Evolutionary conservation across 2,888 invertebrate genomes (phyloP).

Genomic region (Rhagonycha lutea): DNA sequence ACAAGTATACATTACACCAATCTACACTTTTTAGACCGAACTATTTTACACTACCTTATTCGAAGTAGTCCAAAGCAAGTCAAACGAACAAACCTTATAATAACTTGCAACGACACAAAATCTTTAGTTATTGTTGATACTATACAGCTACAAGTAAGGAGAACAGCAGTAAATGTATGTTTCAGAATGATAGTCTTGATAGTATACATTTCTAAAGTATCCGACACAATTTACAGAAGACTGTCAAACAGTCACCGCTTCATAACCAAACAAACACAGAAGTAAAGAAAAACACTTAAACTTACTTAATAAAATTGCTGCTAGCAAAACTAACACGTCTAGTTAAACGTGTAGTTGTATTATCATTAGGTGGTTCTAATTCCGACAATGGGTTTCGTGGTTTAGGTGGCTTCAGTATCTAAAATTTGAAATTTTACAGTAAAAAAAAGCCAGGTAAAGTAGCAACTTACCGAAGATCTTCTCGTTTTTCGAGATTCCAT

Average conservation of each 20-base stretch:
- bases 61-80: too few species aligned
- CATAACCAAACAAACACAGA: neutral
- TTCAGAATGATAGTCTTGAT: too few species aligned
- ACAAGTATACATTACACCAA: too few species aligned
- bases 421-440: neutral
- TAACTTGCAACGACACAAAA: too few species aligned
- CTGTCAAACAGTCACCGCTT: neutral
- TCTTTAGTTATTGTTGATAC: too few species aligned
- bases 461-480: neutral
- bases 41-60: too few species aligned
- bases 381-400: slow-evolving; percentile 37
- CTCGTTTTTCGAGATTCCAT: neutral
- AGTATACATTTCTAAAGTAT: too few species aligned
- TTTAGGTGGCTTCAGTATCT: slow-evolving; percentile 40
- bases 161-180: too few species aligned
- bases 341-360: slow-evolving; percentile 14
- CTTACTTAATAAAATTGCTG: slow-evolving; percentile 45
- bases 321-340: slow-evolving; percentile 48
- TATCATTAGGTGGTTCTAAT: slow-evolving; percentile 33
- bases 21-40: too few species aligned
- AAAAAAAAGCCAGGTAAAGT: neutral
- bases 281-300: neutral
- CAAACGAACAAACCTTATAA: too few species aligned
- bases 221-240: too few species aligned
- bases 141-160: too few species aligned